Conservation (phyloP, 2,888 invertebrate genomes). For the Horisme vitalbata region DNA sequence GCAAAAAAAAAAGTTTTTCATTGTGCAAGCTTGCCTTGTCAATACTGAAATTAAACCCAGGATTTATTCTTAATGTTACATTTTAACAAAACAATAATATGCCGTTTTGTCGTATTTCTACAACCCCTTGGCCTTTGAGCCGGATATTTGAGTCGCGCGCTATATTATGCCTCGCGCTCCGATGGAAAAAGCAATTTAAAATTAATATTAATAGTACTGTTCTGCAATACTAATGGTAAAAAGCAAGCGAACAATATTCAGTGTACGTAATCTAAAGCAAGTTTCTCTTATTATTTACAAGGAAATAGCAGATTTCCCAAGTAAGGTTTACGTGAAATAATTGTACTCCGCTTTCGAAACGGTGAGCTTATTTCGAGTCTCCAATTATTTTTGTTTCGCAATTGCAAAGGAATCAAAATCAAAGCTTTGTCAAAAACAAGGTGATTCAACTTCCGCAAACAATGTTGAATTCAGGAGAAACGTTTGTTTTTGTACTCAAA, state of each 20-base stretch:
- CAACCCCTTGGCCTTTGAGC: conserved; percentile 24
- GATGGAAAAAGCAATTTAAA: conserved; percentile 24
- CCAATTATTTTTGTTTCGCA: conserved; percentile 7
- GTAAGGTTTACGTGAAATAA: neutral
- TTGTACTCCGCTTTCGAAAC: neutral
- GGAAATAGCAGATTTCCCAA: neutral
- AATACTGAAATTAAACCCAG: too few relatives aligned
- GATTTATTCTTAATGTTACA: too few relatives aligned
- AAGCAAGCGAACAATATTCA: conserved; percentile 11
- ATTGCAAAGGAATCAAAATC: conserved; percentile 1
- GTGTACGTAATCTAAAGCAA: conserved; percentile 5
- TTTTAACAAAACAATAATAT: neutral
- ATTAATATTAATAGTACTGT: conserved; percentile 30
- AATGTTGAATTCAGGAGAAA: neutral
- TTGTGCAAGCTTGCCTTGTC: too few relatives aligned
- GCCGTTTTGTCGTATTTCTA: conserved; percentile 18
- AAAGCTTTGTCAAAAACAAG: conserved; percentile 4
- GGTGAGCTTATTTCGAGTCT: neutral
- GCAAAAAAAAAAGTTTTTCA: too few relatives aligned
- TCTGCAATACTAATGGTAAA: conserved; percentile 13
- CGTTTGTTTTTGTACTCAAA: neutral
- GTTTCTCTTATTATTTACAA: neutral
- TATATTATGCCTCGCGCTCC: conserved; percentile 24
- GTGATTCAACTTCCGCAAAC: neutral
- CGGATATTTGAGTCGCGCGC: conserved; percentile 22